phyloP scores from a whole-genome alignment of 2,113 vertebrate genomes.

The Fulmarus glacialis region DNA sequence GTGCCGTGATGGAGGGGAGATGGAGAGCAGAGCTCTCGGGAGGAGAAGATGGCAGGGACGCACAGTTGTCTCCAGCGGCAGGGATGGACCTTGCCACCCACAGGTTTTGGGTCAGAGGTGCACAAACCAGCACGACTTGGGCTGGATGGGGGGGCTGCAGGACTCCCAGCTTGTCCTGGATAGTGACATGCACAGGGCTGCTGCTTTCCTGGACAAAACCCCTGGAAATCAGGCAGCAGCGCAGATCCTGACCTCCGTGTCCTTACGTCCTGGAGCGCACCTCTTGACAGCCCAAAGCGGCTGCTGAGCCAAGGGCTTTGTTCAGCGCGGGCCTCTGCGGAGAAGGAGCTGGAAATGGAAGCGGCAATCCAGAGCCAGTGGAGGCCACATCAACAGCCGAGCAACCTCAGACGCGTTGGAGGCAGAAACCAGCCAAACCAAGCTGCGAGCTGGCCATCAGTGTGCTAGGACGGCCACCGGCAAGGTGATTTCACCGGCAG shows the following conservation, averaged over 20 bases:
- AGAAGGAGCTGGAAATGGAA: slow-evolving; percentile 28
- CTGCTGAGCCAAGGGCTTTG: neutral
- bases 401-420: rapidly evolving
- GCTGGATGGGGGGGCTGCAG: neutral
- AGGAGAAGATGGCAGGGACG: neutral
- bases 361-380: neutral
- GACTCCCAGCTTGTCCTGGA: neutral
- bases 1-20: rapidly evolving
- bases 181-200: neutral
- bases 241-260: neutral
- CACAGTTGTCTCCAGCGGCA: neutral
- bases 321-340: neutral
- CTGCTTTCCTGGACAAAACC: neutral
- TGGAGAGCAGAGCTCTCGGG: neutral
- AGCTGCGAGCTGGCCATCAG: neutral
- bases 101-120: neutral
- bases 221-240: neutral
- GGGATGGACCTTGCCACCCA: neutral
- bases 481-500: neutral
- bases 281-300: neutral
- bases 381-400: neutral
- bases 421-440: neutral
- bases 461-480: neutral
- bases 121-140: neutral
- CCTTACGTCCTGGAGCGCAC: neutral